phyloP scores from a whole-genome alignment of 1,140 invertebrate genomes.

The Cotesia typhae region DNA sequence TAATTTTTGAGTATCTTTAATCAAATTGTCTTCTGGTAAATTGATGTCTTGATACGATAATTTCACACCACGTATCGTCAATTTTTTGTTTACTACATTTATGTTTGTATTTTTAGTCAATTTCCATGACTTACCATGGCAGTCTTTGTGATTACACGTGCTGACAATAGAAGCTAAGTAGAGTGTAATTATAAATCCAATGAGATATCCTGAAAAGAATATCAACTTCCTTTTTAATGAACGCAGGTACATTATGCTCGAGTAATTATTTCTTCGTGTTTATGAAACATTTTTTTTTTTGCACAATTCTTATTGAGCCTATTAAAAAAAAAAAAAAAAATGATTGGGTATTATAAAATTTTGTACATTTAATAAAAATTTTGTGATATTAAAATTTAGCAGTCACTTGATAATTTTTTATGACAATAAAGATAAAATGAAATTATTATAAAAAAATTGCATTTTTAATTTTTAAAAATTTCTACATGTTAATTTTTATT shows the following conservation, averaged over 20 bases:
- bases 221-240: constrained; percentile 34
- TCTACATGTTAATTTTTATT: no score
- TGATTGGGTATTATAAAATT: no score
- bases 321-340: neutral
- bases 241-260: constrained; percentile 19
- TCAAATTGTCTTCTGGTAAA: constrained; percentile 29
- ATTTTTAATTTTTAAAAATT: no score
- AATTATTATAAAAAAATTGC: no score
- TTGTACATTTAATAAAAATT: no score
- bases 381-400: no score
- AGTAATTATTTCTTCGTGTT: neutral
- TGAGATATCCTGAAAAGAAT: constrained; percentile 46
- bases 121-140: constrained; percentile 15
- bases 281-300: neutral
- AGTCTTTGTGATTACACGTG: constrained; percentile 21
- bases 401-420: no score
- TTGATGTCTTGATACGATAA: neutral
- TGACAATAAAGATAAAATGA: no score
- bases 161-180: constrained; percentile 31
- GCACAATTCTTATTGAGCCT: neutral
- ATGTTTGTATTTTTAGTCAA: constrained; percentile 20
- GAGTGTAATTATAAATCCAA: constrained; percentile 44
- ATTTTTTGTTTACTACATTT: constrained; percentile 11
- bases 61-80: neutral
- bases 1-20: constrained; percentile 18